These are phyloP conservation scores for Apocheima hispidaria DNA, from an alignment of 2,888 invertebrate genomes.

Conservation along the genomic window DNA sequence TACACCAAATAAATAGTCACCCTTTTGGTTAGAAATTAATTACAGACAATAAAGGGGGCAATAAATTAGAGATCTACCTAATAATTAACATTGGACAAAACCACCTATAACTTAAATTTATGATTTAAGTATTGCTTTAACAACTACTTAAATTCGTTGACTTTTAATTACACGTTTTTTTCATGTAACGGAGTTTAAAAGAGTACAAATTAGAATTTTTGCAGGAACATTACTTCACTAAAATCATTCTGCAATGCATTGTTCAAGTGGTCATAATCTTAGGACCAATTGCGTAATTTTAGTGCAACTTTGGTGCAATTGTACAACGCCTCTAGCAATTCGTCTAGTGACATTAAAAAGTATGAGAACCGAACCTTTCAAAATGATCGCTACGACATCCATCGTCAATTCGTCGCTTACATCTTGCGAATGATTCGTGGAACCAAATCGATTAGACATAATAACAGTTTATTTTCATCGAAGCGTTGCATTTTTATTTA, in stretches of 20 bases:
- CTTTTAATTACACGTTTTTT: no score
- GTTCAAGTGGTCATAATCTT: constrained; percentile 35
- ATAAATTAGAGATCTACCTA: not conserved
- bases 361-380: constrained; percentile 82
- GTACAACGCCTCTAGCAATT: constrained; percentile 58
- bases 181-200: constrained; percentile 5
- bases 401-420: constrained; percentile 58
- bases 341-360: constrained; percentile 79
- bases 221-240: constrained; percentile 13
- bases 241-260: constrained; percentile 24
- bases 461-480: constrained; percentile 43
- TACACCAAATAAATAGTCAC: no score
- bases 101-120: constrained; percentile 10
- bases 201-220: constrained; percentile 16
- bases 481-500: constrained; percentile 20
- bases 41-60: no score
- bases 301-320: constrained; percentile 48
- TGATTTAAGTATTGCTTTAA: not conserved
- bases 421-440: constrained; percentile 41
- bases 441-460: constrained; percentile 53
- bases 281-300: constrained; percentile 43
- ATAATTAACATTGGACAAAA: not conserved
- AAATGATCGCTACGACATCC: constrained; percentile 66
- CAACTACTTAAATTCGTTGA: no score
- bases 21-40: no score